phyloP scores from a whole-genome alignment of 2,888 invertebrate genomes.

The Cheilosia variabilis region DNA sequence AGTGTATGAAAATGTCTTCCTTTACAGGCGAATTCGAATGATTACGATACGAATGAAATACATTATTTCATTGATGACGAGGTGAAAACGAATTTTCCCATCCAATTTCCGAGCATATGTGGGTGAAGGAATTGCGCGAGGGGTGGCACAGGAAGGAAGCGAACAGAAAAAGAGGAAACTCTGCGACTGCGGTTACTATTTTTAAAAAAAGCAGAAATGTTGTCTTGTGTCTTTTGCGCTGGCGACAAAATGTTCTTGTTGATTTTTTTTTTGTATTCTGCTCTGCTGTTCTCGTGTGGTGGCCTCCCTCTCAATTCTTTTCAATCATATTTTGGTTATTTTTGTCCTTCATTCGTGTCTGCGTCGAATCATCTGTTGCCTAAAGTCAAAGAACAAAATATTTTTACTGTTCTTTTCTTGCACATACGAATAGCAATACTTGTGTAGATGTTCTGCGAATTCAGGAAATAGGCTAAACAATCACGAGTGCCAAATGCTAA shows the following conservation, averaged over 20 bases:
- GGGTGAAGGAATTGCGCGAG: slow-evolving; percentile 30
- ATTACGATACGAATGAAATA: slow-evolving; percentile 12
- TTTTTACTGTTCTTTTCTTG: not conserved
- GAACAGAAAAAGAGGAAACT: slow-evolving; percentile 18
- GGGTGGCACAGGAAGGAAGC: slow-evolving; percentile 30
- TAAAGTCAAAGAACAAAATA: slow-evolving; percentile 21
- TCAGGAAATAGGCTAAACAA: slow-evolving; percentile 42
- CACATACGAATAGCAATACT: too few species aligned
- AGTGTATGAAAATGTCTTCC: not conserved
- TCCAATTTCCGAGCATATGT: slow-evolving; percentile 20
- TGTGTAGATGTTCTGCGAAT: not conserved
- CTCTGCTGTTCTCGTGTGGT: slow-evolving; percentile 14
- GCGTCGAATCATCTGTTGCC: slow-evolving; percentile 40
- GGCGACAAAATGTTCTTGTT: slow-evolving; percentile 63
- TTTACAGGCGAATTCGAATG: not conserved
- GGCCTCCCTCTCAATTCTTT: slow-evolving; percentile 64
- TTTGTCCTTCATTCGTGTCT: slow-evolving; percentile 53
- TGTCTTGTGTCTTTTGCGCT: slow-evolving; percentile 27
- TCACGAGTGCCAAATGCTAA: slow-evolving; percentile 3
- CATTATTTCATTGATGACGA: slow-evolving; percentile 31
- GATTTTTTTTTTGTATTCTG: slow-evolving; percentile 24
- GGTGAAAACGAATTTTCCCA: not conserved
- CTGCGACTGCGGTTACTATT: slow-evolving; percentile 51
- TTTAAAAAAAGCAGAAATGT: slow-evolving; percentile 16
- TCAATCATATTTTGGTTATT: slow-evolving; percentile 66